Conservation (phyloP, 2,797 vertebrate genomes). For the Sparidentex hasta region DNA sequence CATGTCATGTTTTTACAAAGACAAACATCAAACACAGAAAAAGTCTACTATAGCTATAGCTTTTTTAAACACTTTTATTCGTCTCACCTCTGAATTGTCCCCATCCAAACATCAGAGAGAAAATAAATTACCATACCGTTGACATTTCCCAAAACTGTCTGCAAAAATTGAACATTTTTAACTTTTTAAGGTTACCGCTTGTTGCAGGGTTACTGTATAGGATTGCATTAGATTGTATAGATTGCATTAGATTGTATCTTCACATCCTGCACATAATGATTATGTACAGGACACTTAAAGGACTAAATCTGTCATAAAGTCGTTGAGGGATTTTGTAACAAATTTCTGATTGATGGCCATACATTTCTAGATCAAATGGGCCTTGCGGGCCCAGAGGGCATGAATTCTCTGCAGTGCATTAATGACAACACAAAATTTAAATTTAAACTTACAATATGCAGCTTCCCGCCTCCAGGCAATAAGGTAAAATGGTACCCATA, state of each 20-base stretch:
- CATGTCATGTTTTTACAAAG: slow-evolving; percentile 41
- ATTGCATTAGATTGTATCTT: slow-evolving; percentile 1
- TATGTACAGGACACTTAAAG: neutral
- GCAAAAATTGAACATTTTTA: neutral
- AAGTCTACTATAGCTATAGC: neutral
- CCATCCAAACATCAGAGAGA: slow-evolving; percentile 1
- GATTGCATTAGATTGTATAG: neutral
- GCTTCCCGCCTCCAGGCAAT: slow-evolving; percentile 32
- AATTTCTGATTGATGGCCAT: slow-evolving; percentile 20
- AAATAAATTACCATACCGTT: neutral
- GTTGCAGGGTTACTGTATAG: neutral
- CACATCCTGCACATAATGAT: neutral
- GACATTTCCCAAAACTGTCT: neutral
- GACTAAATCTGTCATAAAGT: neutral
- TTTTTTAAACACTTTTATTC: neutral
- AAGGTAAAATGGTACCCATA: slow-evolving; percentile 20
- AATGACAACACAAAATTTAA: slow-evolving; percentile 16
- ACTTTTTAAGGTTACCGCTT: neutral
- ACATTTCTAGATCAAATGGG: slow-evolving; percentile 27
- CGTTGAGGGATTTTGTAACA: neutral
- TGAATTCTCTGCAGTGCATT: slow-evolving; percentile 6
- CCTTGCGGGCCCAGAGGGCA: neutral
- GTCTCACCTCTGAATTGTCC: neutral
- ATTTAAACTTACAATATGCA: slow-evolving; percentile 36
- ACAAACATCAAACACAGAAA: slow-evolving; percentile 44